Percentiles rank a stretch among this genome's conserved stretches.
Evolutionary conservation across 2,888 invertebrate genomes (phyloP).

Genomic region (Cyclophora albipunctata): DNA sequence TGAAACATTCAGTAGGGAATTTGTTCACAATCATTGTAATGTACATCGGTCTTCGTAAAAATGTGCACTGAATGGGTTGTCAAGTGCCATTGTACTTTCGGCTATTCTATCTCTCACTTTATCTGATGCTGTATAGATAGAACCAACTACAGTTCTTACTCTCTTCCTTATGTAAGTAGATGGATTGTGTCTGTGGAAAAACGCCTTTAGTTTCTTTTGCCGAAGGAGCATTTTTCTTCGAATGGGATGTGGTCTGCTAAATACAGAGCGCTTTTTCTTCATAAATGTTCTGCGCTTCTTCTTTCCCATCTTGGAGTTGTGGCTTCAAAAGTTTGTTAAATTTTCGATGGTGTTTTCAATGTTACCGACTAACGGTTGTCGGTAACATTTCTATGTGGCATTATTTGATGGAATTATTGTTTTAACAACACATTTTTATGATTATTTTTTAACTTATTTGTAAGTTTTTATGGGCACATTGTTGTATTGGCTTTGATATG

Average conservation of each 20-base stretch:
- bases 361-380: background rate
- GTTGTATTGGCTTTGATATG: background rate
- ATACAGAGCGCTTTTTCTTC: conserved; percentile 45
- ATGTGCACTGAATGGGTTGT: conserved; percentile 50
- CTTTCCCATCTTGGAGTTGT: conserved; percentile 37
- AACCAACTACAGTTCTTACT: conserved; percentile 41
- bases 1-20: no score
- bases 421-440: background rate
- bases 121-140: conserved; percentile 48
- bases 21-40: conserved; percentile 30
- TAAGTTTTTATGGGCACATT: conserved; percentile 3
- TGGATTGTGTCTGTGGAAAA: conserved; percentile 46
- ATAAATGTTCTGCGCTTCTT: conserved; percentile 40
- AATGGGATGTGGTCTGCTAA: conserved; percentile 51
- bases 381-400: background rate
- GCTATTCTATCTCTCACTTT: conserved; percentile 51
- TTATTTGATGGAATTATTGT: conserved; percentile 7
- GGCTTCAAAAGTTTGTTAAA: background rate
- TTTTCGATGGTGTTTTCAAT: no score
- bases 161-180: conserved; percentile 31
- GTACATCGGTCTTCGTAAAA: conserved; percentile 53
- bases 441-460: background rate
- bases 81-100: conserved; percentile 44
- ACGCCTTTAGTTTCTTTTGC: conserved; percentile 45
- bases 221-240: conserved; percentile 43